phyloP scores from a whole-genome alignment of 2,888 invertebrate species.

The Dascillus cervinus region DNA sequence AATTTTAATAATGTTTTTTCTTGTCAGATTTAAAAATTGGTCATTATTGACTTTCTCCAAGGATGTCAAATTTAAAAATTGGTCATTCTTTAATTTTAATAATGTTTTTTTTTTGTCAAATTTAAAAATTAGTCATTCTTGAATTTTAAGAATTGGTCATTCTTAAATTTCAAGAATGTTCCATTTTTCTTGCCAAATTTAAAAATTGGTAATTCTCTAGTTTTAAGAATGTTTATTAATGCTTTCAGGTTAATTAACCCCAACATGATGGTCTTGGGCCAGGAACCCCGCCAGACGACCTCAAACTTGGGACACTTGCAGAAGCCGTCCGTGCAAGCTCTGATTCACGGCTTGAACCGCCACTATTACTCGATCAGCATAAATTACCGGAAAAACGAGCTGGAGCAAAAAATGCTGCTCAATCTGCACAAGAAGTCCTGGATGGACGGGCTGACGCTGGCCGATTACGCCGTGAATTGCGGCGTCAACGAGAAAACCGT shows the following conservation, averaged over 20 bases:
- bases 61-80: too few species aligned
- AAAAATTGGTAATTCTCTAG: too few species aligned
- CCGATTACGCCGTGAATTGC: slow-evolving; percentile 90
- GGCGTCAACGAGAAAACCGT: slow-evolving; percentile 90
- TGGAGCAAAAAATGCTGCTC: slow-evolving; percentile 98
- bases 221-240: too few species aligned
- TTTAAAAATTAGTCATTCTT: too few species aligned
- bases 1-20: too few species aligned
- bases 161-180: too few species aligned
- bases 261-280: slow-evolving; percentile 97
- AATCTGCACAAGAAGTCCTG: slow-evolving; percentile 98
- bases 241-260: slow-evolving; percentile 89
- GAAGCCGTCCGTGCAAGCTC: slow-evolving; percentile 97
- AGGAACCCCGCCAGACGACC: slow-evolving; percentile 97
- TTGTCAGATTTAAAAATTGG: too few species aligned
- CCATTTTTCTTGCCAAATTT: too few species aligned
- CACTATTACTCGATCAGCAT: slow-evolving; percentile 99
- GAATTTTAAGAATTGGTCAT: too few species aligned
- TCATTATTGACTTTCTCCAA: too few species aligned
- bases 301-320: slow-evolving; percentile 97
- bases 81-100: too few species aligned
- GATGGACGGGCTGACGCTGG: slow-evolving; percentile 91
- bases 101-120: too few species aligned
- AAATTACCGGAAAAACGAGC: slow-evolving; percentile 96
- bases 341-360: slow-evolving; percentile 96